Conservation (phyloP, 2,888 invertebrate genomes). For the Tipula lateralis region DNA sequence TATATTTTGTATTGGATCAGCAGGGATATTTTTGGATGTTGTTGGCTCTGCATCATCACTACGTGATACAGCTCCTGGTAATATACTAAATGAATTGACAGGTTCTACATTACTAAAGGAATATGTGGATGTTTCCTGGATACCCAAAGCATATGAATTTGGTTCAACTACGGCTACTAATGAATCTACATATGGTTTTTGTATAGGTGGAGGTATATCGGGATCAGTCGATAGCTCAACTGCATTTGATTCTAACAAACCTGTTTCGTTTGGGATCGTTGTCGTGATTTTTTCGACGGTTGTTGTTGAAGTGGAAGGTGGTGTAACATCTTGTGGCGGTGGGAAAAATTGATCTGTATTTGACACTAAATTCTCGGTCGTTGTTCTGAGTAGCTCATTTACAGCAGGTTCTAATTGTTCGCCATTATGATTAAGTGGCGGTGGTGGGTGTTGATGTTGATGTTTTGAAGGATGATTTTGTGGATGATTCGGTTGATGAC, state of each 20-base stretch:
- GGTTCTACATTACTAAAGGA: slow-evolving; percentile 11
- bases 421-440: background rate
- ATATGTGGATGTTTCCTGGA: background rate
- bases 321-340: background rate
- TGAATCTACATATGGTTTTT: background rate
- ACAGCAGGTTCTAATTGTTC: background rate
- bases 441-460: background rate
- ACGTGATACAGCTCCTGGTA: background rate
- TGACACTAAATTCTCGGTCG: background rate
- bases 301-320: background rate
- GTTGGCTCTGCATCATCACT: background rate
- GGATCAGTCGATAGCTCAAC: background rate
- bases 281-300: background rate
- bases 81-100: background rate
- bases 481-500: background rate
- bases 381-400: background rate
- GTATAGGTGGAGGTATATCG: background rate
- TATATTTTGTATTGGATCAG: background rate
- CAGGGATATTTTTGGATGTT: background rate
- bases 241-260: background rate
- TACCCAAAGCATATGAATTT: background rate
- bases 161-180: background rate
- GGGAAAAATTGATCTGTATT: background rate
- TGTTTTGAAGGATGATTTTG: background rate
- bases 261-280: background rate